Base-by-base conservation (phyloP, 2,113 vertebrate species). In the Daboia siamensis region DNA sequence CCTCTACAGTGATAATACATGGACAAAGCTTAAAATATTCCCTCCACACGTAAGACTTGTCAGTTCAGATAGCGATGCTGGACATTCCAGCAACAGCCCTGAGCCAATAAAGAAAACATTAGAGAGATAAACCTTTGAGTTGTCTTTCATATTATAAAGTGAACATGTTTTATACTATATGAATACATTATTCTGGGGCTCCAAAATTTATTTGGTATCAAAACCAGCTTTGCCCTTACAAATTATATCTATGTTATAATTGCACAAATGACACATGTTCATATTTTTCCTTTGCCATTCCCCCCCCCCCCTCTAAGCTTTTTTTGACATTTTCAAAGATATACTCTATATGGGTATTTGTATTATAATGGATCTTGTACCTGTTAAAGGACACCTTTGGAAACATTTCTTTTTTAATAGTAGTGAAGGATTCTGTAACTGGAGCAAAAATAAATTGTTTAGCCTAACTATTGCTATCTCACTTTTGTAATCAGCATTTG, bases 241-340 rank as follows among this genome's bases (percentile, higher is more conserved):
- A 80, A 8, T 44, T 91, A 15, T 52, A 90, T 85, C 61, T 89
- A 48, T 90, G 91, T 88, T 51, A 15, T 23, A 0, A 44, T 0
- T 84, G 1, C 90, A 89, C 91, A 94, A 86, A 5, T 0, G 6
- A 84, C 91, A 56, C 90, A 20, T 44, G 11, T 92, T 94, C 93
- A 48, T 87, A 2, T 89, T 5, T 1, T 59, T 93, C 80, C 92
- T 88, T 94, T 90, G 13, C 59, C 8, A 91, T 10, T 90, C 17
- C 0, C 55, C 74, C 94, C 13, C 55, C 48, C 94, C 13, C 55
- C 48, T 84, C 87, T 90, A 94, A 94, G 61, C 64, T 1, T 0
- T 88, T 91, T 44, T 94, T 55, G 90, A 93, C 64, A 94, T 94
- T 94, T 93, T 87, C 33, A 93, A 91, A 86, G 46, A 87, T 54